Evolutionary conservation across 1,140 invertebrate genomes (phyloP).

Genomic region (Augochlora pura): DNA sequence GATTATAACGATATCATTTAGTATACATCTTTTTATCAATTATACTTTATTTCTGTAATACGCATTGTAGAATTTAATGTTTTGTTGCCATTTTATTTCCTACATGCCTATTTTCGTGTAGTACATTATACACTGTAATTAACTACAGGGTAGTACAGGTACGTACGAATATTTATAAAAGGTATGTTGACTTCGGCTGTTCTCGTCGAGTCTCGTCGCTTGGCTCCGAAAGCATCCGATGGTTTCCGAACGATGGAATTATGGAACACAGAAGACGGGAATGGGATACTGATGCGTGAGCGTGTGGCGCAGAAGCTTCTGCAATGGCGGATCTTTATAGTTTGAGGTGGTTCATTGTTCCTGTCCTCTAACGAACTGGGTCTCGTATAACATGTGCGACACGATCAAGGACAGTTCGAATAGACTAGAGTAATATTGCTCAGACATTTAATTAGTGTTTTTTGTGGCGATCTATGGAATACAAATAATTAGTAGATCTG

Average conservation of each 20-base stretch:
- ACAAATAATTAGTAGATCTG: not conserved
- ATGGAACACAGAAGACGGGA: too few species aligned
- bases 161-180: too few species aligned
- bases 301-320: not conserved
- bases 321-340: constrained; percentile 22
- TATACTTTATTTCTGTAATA: not conserved
- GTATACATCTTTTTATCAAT: not conserved
- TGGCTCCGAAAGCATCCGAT: not conserved
- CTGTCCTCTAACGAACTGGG: not conserved
- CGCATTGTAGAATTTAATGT: not conserved
- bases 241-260: too few species aligned
- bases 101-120: not conserved
- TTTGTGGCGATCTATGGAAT: not conserved
- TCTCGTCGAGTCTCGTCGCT: constrained; percentile 10
- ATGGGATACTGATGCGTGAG: too few species aligned
- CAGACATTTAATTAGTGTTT: not conserved
- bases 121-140: not conserved
- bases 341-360: constrained; percentile 8
- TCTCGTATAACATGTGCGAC: not conserved
- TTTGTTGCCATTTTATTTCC: not conserved
- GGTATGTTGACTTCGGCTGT: constrained; percentile 9
- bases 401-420: not conserved
- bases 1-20: not conserved
- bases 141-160: too few species aligned
- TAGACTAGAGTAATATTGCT: not conserved